Percentiles rank a stretch among this genome's conserved stretches.
These are phyloP conservation scores for Trididemnum clinides DNA, from an alignment of 23 tunicate species.

Conservation along the genomic window DNA sequence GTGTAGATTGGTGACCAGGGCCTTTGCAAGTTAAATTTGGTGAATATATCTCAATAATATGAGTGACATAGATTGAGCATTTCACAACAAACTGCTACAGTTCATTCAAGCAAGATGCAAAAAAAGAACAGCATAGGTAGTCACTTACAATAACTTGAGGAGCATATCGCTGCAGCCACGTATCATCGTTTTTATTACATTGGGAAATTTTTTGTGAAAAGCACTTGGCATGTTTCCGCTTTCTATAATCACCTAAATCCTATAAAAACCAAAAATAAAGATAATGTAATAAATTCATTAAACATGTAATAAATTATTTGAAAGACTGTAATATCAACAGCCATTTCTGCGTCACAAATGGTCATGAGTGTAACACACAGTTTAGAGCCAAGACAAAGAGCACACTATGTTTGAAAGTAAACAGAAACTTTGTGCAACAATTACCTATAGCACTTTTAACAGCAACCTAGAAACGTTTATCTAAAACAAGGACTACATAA, in stretches of 20 bases:
- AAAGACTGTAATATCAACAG: too few species aligned
- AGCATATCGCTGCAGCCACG: constrained; percentile 64
- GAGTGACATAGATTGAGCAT: too few species aligned
- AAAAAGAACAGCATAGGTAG: background rate
- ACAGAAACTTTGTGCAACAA: background rate
- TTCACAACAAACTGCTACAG: background rate
- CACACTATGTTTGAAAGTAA: too few species aligned
- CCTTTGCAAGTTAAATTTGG: too few species aligned
- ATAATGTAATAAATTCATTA: too few species aligned
- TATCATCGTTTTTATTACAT: background rate
- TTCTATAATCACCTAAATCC: background rate
- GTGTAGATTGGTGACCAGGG: too few species aligned
- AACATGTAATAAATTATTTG: too few species aligned
- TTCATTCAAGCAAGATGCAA: background rate
- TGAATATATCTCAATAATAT: background rate
- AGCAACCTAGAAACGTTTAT: background rate
- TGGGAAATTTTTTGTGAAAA: background rate
- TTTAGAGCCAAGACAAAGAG: background rate
- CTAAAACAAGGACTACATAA: too few species aligned
- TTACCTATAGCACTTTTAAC: background rate
- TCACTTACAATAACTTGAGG: constrained; percentile 48
- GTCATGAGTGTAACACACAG: background rate
- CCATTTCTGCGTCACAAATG: background rate
- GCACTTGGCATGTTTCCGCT: constrained; percentile 4
- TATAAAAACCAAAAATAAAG: background rate